phyloP scores from a whole-genome alignment of 2,888 invertebrate genomes.

The Piscicola geometra region DNA sequence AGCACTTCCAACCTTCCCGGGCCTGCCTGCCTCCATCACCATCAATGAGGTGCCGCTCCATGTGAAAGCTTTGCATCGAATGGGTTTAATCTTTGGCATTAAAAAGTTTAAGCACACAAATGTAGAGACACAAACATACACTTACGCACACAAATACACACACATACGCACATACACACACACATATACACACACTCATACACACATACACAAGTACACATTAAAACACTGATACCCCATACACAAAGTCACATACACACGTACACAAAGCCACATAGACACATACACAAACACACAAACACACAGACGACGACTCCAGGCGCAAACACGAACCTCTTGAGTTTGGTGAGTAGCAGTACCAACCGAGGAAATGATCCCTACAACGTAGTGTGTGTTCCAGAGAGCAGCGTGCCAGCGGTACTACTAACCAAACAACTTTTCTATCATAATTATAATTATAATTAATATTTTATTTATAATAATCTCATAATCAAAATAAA shows the following conservation, averaged over 20 bases:
- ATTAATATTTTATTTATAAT: no score
- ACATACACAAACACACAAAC: conserved; percentile 18
- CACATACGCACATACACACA: conserved; percentile 1
- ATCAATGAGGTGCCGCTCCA: background rate
- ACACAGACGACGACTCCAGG: conserved; percentile 3
- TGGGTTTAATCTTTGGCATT: no score
- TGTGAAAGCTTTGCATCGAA: no score
- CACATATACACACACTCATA: conserved; percentile 14
- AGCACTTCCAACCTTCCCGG: background rate
- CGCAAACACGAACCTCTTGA: background rate
- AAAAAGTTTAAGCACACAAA: conserved; percentile 28
- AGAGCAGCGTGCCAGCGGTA: background rate
- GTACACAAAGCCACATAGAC: conserved; percentile 24
- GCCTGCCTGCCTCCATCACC: background rate
- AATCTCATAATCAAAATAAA: no score
- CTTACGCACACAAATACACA: conserved; percentile 19
- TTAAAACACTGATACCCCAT: background rate
- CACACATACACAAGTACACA: conserved; percentile 25
- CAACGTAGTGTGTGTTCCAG: background rate
- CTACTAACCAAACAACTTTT: no score
- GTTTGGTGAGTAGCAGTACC: background rate
- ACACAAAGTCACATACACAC: conserved; percentile 24
- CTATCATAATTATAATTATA: no score
- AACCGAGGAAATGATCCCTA: background rate
- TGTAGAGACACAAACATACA: conserved; percentile 19